Conservation (phyloP, 2,113 vertebrate species). For the Sylvia atricapilla region DNA sequence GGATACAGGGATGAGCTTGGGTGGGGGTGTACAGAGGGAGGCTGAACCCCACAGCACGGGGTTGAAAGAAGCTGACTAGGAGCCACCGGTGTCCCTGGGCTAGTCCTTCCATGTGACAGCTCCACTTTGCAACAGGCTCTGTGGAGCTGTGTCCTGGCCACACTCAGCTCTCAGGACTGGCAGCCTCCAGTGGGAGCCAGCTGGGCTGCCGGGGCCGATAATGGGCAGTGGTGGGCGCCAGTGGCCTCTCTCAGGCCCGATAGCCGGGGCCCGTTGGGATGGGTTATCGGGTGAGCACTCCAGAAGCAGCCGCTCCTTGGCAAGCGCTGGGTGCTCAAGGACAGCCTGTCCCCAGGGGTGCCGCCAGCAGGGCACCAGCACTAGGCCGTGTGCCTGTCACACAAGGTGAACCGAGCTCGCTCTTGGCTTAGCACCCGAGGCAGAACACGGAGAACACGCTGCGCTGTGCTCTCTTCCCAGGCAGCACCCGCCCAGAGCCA, state of each 20-base stretch:
- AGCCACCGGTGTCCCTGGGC: rapidly evolving
- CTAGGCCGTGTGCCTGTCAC: rapidly evolving
- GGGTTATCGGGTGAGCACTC: rapidly evolving
- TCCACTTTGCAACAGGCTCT: neutral
- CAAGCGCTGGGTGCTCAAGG: neutral
- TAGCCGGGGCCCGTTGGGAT: rapidly evolving
- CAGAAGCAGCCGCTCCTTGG: neutral
- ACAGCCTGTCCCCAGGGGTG: neutral
- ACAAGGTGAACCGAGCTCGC: neutral
- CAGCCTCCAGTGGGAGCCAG: neutral
- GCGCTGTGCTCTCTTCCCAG: neutral
- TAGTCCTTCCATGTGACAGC: neutral
- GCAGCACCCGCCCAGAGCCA: neutral
- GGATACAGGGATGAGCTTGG: neutral
- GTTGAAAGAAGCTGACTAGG: neutral
- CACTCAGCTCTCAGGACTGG: neutral
- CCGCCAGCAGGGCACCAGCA: neutral
- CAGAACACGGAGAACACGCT: neutral
- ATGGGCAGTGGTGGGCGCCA: rapidly evolving
- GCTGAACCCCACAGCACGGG: neutral
- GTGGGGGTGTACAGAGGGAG: rapidly evolving
- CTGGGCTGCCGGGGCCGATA: neutral
- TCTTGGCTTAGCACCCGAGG: rapidly evolving
- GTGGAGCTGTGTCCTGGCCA: neutral
- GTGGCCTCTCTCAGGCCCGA: rapidly evolving